Percentiles rank a stretch among this genome's conserved stretches.
These are phyloP conservation scores for Centruroides sculpturatus DNA, from an alignment of 1,140 invertebrate genomes.

Conservation along the genomic window DNA sequence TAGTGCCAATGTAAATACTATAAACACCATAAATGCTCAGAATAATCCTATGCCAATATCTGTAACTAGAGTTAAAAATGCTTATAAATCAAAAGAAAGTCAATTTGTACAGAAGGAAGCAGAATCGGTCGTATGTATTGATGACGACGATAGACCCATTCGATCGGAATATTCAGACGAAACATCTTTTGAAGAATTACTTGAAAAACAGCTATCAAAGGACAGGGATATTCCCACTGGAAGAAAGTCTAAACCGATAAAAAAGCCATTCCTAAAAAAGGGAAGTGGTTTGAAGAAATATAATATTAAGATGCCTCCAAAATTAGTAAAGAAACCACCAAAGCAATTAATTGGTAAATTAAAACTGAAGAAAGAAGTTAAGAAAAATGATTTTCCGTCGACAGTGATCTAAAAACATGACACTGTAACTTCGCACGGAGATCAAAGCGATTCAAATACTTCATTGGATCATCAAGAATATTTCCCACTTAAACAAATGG, in stretches of 20 bases:
- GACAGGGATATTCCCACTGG: not conserved
- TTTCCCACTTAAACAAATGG: not conserved
- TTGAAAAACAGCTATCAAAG: not conserved
- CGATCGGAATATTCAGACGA: not conserved
- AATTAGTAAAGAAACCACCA: not conserved
- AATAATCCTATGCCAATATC: not conserved
- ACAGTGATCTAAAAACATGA: not conserved
- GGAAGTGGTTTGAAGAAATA: not conserved
- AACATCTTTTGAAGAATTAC: not conserved
- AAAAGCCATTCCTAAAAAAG: slow-evolving; percentile 2
- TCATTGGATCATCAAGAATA: not conserved
- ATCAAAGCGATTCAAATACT: not conserved
- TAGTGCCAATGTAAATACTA: not conserved
- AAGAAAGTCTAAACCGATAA: not conserved
- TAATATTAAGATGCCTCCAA: not conserved
- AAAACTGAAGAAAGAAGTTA: not conserved
- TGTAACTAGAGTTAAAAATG: not conserved
- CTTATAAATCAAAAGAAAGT: not conserved
- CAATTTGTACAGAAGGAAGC: not conserved
- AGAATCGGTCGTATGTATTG: not conserved
- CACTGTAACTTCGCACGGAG: not conserved
- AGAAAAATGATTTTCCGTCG: not conserved
- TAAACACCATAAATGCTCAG: not conserved
- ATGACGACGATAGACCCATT: not conserved
- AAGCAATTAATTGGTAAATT: too few relatives aligned